A percentile compares a stretch with the other conserved stretches of the same genome.
These are phyloP conservation scores for Donacobius atricapilla DNA, from an alignment of 2,113 vertebrate species.

Conservation along the genomic window DNA sequence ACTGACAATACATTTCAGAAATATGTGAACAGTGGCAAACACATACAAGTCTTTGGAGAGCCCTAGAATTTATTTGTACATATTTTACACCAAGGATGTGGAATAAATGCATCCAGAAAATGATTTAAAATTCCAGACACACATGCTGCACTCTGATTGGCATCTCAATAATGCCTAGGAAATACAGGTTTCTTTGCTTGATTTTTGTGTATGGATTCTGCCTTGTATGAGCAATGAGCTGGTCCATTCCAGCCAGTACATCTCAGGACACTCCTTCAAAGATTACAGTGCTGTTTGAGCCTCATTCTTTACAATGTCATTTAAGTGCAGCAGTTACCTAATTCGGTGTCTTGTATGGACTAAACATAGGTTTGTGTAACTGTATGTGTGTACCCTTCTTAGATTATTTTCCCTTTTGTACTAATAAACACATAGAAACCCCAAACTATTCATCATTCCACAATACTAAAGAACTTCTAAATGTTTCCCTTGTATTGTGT, in stretches of 20 bases:
- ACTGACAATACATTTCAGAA: slow-evolving; percentile 11
- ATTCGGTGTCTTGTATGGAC: background rate
- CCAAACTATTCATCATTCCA: background rate
- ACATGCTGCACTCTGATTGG: background rate
- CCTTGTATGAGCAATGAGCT: background rate
- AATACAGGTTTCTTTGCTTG: background rate
- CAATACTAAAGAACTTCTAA: background rate
- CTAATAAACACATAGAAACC: background rate
- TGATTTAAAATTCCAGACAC: background rate
- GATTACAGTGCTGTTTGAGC: background rate
- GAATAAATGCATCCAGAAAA: background rate
- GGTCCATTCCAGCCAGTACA: background rate
- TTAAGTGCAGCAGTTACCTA: background rate
- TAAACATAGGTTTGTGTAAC: background rate
- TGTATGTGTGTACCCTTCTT: background rate
- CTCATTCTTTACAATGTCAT: background rate
- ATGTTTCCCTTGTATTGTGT: rapidly evolving
- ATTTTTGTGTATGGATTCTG: background rate
- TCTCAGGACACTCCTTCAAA: background rate
- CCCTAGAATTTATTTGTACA: background rate
- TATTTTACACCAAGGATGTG: background rate
- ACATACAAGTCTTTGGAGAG: background rate
- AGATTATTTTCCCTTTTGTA: background rate
- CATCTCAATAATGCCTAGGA: background rate
- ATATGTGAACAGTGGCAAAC: background rate